Conservation (phyloP, 2,888 invertebrate genomes). For the Mimachlamys varia region DNA sequence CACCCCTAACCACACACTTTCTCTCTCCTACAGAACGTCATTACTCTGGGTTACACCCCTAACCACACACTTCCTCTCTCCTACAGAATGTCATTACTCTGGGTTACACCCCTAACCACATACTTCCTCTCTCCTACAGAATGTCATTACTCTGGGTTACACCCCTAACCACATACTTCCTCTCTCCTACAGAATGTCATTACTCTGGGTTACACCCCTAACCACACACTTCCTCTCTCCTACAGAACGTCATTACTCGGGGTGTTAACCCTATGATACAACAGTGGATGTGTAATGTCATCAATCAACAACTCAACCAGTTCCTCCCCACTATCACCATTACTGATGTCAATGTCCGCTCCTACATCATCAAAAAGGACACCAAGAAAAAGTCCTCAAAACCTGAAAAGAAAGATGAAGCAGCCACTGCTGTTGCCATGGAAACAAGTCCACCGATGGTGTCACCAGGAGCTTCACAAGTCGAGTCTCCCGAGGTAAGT, state of each 20-base stretch:
- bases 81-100: too few relatives aligned
- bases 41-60: too few relatives aligned
- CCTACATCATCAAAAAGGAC: conserved; percentile 66
- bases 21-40: too few relatives aligned
- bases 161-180: too few relatives aligned
- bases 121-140: too few relatives aligned
- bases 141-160: too few relatives aligned
- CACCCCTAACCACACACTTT: too few relatives aligned
- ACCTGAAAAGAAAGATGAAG: conserved; percentile 45
- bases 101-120: too few relatives aligned
- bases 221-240: conserved; percentile 36
- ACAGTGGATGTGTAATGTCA: conserved; percentile 79
- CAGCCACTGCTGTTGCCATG: conserved; percentile 54
- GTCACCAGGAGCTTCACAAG: conserved; percentile 61
- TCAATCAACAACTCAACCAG: conserved; percentile 68
- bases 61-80: too few relatives aligned
- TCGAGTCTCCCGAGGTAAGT: conserved; percentile 38
- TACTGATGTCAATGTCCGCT: conserved; percentile 64
- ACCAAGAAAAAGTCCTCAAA: conserved; percentile 47
- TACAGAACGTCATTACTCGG: conserved; percentile 77
- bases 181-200: too few relatives aligned
- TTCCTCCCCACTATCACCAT: conserved; percentile 69
- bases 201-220: too few relatives aligned
- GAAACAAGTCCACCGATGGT: conserved; percentile 57
- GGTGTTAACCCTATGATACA: conserved; percentile 81